A percentile compares a stretch with the other conserved stretches of the same genome.
These are phyloP conservation scores for Cavia porcellus DNA, from an alignment of 2,113 vertebrate species.

Conservation along the genomic window DNA sequence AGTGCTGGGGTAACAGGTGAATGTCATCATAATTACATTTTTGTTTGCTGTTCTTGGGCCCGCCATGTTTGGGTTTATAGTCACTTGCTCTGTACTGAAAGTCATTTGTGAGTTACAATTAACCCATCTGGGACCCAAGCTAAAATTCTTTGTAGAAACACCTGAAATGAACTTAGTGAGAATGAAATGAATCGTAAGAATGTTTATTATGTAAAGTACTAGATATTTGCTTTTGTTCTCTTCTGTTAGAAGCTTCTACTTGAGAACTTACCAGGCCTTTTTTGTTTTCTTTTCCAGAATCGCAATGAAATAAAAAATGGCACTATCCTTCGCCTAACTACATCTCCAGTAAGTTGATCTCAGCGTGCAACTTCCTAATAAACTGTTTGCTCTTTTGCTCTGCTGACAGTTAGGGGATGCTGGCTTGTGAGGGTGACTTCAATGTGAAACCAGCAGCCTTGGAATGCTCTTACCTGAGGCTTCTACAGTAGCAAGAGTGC, in stretches of 20 bases:
- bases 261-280: constrained; percentile 58
- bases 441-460: background rate
- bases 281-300: constrained; percentile 91
- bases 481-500: background rate
- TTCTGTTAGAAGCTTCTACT: background rate
- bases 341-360: constrained; percentile 94
- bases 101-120: background rate
- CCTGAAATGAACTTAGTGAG: background rate
- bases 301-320: constrained; percentile 99
- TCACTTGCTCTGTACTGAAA: background rate
- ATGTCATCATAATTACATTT: background rate
- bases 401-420: no score
- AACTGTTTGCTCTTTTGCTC: background rate
- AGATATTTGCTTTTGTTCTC: background rate
- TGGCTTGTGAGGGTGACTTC: background rate
- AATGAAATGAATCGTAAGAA: background rate
- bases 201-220: background rate
- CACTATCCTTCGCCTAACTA: constrained; percentile 96
- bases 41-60: background rate
- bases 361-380: constrained; percentile 13
- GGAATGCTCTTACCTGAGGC: background rate
- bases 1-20: background rate
- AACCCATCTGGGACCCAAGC: background rate
- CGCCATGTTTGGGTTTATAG: background rate
- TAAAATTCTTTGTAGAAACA: constrained; percentile 49